Evolutionary conservation across 2,888 invertebrate species (phyloP).

Genomic region (Aproaerema taeniolella): DNA sequence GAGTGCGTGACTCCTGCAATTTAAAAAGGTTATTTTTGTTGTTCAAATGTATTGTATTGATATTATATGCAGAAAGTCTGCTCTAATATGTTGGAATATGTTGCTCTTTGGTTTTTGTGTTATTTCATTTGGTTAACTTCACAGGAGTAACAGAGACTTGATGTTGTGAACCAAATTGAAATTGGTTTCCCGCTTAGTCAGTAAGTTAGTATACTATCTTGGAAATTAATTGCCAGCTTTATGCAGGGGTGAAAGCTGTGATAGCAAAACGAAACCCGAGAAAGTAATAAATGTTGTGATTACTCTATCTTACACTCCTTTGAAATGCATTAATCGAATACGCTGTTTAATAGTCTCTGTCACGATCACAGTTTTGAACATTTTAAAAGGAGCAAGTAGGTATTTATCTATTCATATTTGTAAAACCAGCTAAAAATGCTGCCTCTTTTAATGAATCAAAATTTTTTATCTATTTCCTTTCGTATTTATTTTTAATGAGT

Average conservation of each 20-base stretch:
- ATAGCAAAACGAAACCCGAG: conserved; percentile 7
- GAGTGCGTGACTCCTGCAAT: conserved; percentile 24
- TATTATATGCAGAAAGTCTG: too few relatives aligned
- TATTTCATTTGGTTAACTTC: background rate
- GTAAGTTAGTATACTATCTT: conserved; percentile 14
- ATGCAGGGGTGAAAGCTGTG: conserved; percentile 9
- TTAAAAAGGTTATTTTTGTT: conserved; percentile 17
- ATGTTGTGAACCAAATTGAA: conserved; percentile 7
- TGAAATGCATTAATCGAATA: background rate
- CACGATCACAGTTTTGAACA: too few relatives aligned
- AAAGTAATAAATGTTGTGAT: conserved; percentile 9
- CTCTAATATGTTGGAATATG: too few relatives aligned
- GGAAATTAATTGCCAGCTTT: conserved; percentile 13
- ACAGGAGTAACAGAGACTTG: conserved; percentile 3
- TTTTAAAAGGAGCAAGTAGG: too few relatives aligned
- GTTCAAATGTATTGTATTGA: conserved; percentile 21
- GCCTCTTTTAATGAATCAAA: too few relatives aligned
- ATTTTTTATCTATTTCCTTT: too few relatives aligned
- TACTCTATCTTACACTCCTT: conserved; percentile 5
- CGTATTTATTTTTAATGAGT: too few relatives aligned
- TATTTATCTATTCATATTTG: too few relatives aligned
- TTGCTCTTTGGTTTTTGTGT: too few relatives aligned
- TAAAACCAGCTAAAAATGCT: too few relatives aligned
- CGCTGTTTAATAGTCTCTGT: background rate
- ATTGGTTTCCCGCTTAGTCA: conserved; percentile 8